These are phyloP conservation scores for Molorchus minor DNA, from an alignment of 2,888 invertebrate genomes.

Conservation along the genomic window DNA sequence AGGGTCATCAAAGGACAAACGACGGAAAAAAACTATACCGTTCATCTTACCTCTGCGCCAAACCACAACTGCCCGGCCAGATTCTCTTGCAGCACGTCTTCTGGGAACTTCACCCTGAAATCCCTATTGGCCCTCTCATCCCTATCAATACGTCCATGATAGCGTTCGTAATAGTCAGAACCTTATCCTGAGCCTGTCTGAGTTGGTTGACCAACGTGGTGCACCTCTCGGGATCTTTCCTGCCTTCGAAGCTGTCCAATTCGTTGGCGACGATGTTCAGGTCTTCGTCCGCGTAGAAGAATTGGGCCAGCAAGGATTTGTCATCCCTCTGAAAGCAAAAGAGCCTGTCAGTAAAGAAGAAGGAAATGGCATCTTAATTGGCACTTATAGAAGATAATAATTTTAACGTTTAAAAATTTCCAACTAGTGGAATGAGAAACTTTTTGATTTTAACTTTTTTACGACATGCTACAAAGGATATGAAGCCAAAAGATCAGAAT, in stretches of 20 bases:
- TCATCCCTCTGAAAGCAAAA: constrained; percentile 82
- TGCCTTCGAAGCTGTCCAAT: constrained; percentile 98
- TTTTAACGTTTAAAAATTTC: too few species aligned
- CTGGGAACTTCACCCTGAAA: constrained; percentile 98
- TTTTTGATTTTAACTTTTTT: too few species aligned
- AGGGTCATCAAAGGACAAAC: too few species aligned
- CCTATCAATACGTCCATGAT: too few species aligned
- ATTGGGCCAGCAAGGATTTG: constrained; percentile 91
- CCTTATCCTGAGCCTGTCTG: constrained; percentile 91
- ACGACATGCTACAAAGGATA: too few species aligned
- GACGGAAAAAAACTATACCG: not conserved
- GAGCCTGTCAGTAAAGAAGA: too few species aligned
- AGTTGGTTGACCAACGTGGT: constrained; percentile 94
- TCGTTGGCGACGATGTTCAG: constrained; percentile 95
- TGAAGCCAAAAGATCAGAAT: too few species aligned
- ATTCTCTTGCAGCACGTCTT: constrained; percentile 98
- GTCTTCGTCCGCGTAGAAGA: constrained; percentile 98
- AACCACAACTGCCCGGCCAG: constrained; percentile 99
- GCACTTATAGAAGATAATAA: too few species aligned
- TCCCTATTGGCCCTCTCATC: constrained; percentile 90
- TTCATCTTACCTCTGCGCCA: constrained; percentile 85
- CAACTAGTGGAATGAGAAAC: too few species aligned
- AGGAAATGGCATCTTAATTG: not conserved
- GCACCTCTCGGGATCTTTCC: constrained; percentile 97
- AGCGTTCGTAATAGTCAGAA: constrained; percentile 90